Conservation (phyloP, 2,888 invertebrate species). For the Formica aserva region DNA sequence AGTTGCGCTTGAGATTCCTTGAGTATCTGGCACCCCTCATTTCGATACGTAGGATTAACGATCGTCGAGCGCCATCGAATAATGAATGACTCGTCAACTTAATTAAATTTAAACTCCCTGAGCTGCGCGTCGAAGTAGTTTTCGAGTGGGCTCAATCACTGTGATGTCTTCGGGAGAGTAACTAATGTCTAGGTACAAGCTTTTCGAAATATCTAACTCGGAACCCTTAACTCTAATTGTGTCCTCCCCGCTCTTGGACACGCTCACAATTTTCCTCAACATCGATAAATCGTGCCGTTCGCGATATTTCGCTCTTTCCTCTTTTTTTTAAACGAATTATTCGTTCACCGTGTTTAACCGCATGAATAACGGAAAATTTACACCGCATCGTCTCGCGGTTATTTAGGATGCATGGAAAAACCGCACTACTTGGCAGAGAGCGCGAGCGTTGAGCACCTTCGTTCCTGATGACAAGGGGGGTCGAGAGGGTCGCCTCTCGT, state of each 20-base stretch:
- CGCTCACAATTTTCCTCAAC: constrained; percentile 2
- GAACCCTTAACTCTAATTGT: constrained; percentile 20
- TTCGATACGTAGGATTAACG: constrained; percentile 50
- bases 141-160: constrained; percentile 51
- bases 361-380: not conserved
- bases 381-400: constrained; percentile 49
- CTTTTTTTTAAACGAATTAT: not conserved
- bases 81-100: constrained; percentile 57
- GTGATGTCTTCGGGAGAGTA: constrained; percentile 25
- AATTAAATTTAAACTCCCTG: constrained; percentile 55
- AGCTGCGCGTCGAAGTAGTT: constrained; percentile 20
- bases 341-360: not conserved
- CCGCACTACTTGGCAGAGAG: constrained; percentile 74
- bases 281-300: constrained; percentile 9
- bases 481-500: constrained; percentile 75
- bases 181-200: constrained; percentile 22
- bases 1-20: constrained; percentile 31
- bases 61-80: constrained; percentile 44
- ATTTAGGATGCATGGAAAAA: constrained; percentile 76
- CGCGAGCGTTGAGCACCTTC: constrained; percentile 65
- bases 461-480: constrained; percentile 57
- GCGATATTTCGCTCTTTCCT: not conserved
- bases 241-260: not conserved
- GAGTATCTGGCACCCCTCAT: constrained; percentile 44
- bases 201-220: constrained; percentile 5